phyloP scores from a whole-genome alignment of 2,797 vertebrate genomes.

The Anomalospiza imberbis region DNA sequence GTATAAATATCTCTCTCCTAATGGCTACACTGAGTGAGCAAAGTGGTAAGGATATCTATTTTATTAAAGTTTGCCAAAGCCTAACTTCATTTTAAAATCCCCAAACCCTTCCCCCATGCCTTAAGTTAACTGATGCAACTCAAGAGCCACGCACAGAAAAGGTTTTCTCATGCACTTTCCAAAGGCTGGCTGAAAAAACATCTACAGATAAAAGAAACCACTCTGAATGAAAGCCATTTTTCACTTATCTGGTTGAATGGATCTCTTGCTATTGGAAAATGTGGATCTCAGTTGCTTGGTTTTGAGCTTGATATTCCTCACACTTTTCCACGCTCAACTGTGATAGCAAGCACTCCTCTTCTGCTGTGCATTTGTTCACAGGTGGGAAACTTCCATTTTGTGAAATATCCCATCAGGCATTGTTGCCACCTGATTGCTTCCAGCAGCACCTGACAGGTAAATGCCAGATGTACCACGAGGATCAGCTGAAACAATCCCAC shows the following conservation, averaged over 20 bases:
- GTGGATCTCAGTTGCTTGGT: neutral
- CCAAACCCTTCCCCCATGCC: neutral
- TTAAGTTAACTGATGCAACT: neutral
- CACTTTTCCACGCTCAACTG: neutral
- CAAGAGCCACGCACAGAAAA: neutral
- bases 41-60: neutral
- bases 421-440: neutral
- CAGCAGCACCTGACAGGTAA: neutral
- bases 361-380: neutral
- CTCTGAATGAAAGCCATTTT: neutral
- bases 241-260: neutral
- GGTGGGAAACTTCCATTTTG: neutral
- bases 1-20: neutral
- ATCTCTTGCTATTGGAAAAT: neutral
- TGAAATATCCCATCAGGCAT: neutral
- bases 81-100: neutral
- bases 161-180: neutral
- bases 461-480: neutral
- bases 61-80: neutral
- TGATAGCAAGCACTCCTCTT: neutral
- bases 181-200: neutral
- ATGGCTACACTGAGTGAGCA: rapidly evolving
- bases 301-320: neutral
- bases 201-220: neutral
- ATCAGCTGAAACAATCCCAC: neutral